Evolutionary conservation across 2,113 vertebrate species (phyloP).

Genomic region (Spizaetus ornatus): DNA sequence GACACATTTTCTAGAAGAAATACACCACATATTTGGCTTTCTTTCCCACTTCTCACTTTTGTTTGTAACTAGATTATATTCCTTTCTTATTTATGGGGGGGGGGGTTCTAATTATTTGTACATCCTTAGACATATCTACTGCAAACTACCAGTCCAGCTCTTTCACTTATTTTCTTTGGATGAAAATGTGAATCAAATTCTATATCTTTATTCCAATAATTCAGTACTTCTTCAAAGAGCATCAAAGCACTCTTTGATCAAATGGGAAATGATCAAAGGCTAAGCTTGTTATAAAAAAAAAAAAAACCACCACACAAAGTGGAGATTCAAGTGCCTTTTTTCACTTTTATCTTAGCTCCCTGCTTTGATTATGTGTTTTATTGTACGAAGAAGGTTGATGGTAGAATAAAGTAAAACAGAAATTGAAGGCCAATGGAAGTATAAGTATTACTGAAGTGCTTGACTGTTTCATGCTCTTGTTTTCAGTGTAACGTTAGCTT

Average conservation of each 20-base stretch:
- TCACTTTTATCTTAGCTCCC: constrained; percentile 30
- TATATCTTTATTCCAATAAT: constrained; percentile 18
- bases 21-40: neutral
- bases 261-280: constrained; percentile 66
- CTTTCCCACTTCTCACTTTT: neutral
- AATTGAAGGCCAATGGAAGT: neutral
- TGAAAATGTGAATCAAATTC: constrained; percentile 46
- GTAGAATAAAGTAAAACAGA: neutral
- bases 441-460: neutral
- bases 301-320: neutral
- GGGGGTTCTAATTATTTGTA: too few relatives aligned
- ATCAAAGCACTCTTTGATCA: constrained; percentile 66
- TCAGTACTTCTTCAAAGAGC: constrained; percentile 52
- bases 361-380: constrained; percentile 65
- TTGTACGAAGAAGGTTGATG: constrained; percentile 22
- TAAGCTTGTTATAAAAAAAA: constrained; percentile 10
- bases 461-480: neutral
- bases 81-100: neutral
- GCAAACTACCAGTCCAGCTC: neutral
- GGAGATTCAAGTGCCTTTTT: constrained; percentile 36
- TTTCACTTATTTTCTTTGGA: neutral
- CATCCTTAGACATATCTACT: neutral
- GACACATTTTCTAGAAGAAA: neutral
- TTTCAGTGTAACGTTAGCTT: neutral
- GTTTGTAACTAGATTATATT: neutral